A percentile compares a stretch with the other conserved stretches of the same genome.
Conservation (phyloP, 2,797 vertebrate genomes). For the Macroramphosus scolopax region DNA sequence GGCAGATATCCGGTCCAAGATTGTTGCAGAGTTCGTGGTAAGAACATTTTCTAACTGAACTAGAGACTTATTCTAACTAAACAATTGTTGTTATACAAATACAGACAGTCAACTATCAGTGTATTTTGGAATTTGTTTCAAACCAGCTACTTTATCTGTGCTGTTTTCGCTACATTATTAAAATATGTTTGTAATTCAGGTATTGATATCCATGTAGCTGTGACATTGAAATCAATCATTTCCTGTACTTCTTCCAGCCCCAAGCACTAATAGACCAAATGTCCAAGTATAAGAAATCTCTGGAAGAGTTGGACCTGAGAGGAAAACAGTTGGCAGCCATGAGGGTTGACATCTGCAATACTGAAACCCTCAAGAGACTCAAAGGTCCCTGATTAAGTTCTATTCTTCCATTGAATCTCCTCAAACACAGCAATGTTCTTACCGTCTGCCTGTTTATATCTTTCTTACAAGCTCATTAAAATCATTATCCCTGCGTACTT, state of each 20-base stretch:
- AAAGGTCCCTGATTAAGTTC: slow-evolving; percentile 82
- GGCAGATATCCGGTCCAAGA: slow-evolving; percentile 90
- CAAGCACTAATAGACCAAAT: slow-evolving; percentile 90
- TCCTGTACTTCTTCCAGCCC: slow-evolving; percentile 74
- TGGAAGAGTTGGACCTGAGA: slow-evolving; percentile 89
- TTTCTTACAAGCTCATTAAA: background rate
- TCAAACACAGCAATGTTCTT: background rate
- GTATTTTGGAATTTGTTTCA: too few species aligned
- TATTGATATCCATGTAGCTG: too few species aligned
- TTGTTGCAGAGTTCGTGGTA: slow-evolving; percentile 97
- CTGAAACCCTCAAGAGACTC: slow-evolving; percentile 90
- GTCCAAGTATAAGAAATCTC: slow-evolving; percentile 82
- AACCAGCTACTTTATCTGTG: too few species aligned
- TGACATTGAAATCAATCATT: slow-evolving; percentile 17
- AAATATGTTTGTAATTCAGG: background rate
- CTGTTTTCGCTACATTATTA: background rate
- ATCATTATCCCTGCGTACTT: background rate
- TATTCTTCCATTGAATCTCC: background rate
- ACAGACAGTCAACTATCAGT: too few species aligned
- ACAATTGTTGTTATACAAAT: too few species aligned
- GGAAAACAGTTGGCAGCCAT: slow-evolving; percentile 95
- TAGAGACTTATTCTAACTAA: too few species aligned
- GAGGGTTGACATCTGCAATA: slow-evolving; percentile 95
- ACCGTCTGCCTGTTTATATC: background rate
- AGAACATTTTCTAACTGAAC: slow-evolving; percentile 53